These are phyloP conservation scores for Rhyacophila brunnea DNA, from an alignment of 1,140 invertebrate genomes.

Conservation along the genomic window DNA sequence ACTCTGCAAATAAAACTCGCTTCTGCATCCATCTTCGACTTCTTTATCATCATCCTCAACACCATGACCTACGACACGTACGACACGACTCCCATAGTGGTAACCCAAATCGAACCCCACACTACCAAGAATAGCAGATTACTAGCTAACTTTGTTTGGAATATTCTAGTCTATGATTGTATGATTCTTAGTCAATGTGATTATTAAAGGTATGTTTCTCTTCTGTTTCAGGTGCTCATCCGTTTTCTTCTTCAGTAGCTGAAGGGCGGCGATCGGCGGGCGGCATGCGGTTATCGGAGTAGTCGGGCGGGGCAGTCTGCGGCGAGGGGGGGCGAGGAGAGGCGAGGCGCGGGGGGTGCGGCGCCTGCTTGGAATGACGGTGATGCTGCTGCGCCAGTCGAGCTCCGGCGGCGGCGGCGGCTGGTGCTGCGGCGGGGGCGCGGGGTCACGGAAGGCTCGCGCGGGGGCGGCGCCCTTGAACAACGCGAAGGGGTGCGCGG, in stretches of 20 bases:
- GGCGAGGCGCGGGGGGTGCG: conserved; percentile 2
- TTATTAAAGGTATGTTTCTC: too few relatives aligned
- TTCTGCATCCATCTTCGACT: too few relatives aligned
- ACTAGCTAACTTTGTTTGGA: too few relatives aligned
- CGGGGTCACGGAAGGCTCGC: conserved; percentile 47
- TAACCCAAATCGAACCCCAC: too few relatives aligned
- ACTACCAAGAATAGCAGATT: too few relatives aligned
- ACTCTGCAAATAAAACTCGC: too few relatives aligned
- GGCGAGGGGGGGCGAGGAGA: background rate
- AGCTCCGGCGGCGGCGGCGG: conserved; percentile 24
- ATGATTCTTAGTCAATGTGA: too few relatives aligned
- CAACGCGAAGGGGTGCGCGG: conserved; percentile 42
- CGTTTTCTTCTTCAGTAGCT: background rate
- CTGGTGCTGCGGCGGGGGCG: conserved; percentile 46
- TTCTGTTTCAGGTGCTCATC: too few relatives aligned
- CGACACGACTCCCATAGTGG: too few relatives aligned
- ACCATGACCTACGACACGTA: too few relatives aligned
- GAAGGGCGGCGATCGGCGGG: background rate
- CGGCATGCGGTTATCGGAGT: background rate
- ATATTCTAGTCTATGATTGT: too few relatives aligned
- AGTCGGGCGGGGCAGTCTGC: conserved; percentile 4
- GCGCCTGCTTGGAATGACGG: conserved; percentile 24
- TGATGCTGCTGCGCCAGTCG: conserved; percentile 30
- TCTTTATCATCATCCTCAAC: too few relatives aligned
- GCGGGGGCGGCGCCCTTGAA: conserved; percentile 37